Conservation (phyloP, 2,888 invertebrate species). For the Carcina quercana region DNA sequence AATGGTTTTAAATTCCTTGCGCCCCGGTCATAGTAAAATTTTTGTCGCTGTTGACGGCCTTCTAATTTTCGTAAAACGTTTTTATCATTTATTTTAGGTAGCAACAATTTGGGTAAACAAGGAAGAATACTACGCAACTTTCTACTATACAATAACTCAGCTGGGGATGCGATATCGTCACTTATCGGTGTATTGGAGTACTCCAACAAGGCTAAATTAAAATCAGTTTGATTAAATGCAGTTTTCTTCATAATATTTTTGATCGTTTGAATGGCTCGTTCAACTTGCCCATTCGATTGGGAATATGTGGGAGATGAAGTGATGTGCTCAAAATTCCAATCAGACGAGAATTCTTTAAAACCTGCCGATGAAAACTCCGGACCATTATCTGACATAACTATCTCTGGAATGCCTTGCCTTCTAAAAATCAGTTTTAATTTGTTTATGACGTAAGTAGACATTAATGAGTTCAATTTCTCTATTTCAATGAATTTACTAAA, state of each 20-base stretch:
- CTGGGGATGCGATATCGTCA: not conserved
- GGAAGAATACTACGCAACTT: not conserved
- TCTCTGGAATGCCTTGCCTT: conserved; percentile 17
- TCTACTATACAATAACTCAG: not conserved
- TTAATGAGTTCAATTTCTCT: not conserved
- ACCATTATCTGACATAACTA: conserved; percentile 14
- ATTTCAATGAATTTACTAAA: conserved; percentile 15
- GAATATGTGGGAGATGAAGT: conserved; percentile 17
- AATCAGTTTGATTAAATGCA: not conserved
- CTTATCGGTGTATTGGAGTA: conserved; percentile 1
- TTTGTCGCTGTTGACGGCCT: not conserved
- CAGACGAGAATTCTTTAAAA: conserved; percentile 10
- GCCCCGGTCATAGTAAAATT: not conserved
- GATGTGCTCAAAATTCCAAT: conserved; percentile 12
- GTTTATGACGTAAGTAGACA: conserved; percentile 7
- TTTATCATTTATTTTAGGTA: not conserved
- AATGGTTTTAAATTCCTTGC: not conserved
- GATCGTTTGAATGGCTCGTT: conserved; percentile 11
- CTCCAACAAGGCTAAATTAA: conserved; percentile 1
- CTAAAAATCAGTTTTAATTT: conserved; percentile 15
- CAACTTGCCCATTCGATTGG: conserved; percentile 15
- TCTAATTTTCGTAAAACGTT: not conserved
- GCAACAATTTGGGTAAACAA: not conserved
- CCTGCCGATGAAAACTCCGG: conserved; percentile 8
- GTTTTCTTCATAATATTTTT: conserved; percentile 11